These are phyloP conservation scores for Iphiclides podalirius DNA, from an alignment of 2,888 invertebrate species.

Conservation along the genomic window DNA sequence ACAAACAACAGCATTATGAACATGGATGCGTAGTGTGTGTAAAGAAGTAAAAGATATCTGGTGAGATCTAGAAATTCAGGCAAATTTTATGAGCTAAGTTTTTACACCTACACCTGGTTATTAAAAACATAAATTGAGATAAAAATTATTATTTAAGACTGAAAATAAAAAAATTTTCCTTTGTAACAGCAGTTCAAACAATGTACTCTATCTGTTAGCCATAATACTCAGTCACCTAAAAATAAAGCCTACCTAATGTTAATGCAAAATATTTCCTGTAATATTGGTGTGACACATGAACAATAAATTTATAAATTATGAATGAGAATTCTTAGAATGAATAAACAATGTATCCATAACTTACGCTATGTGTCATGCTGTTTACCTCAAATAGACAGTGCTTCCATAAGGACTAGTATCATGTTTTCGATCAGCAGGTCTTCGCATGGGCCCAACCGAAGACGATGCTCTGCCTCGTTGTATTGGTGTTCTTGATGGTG, in stretches of 20 bases:
- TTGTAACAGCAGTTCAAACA: too few relatives aligned
- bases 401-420: constrained; percentile 93
- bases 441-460: constrained; percentile 87
- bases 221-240: constrained; percentile 16
- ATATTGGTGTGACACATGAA: constrained; percentile 39
- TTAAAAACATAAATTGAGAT: too few relatives aligned
- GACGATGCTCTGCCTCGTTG: constrained; percentile 68
- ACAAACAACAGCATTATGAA: too few relatives aligned
- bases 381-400: constrained; percentile 81
- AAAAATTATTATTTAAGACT: too few relatives aligned
- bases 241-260: constrained; percentile 27
- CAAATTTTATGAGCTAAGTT: too few relatives aligned
- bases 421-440: constrained; percentile 89
- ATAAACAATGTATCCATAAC: constrained; percentile 39
- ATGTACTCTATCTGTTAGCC: too few relatives aligned
- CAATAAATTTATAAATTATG: constrained; percentile 63
- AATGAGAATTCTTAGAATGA: constrained; percentile 60
- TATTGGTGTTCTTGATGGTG: constrained; percentile 61
- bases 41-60: too few relatives aligned
- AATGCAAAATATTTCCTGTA: constrained; percentile 42
- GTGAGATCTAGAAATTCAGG: too few relatives aligned
- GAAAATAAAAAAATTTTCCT: too few relatives aligned
- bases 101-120: too few relatives aligned
- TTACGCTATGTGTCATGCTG: constrained; percentile 16
- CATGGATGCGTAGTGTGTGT: too few relatives aligned